Evolutionary conservation across 1,140 invertebrate genomes (phyloP), one percentile per base, ranked within the genome.

Genomic region (Drosophila athabasca): DNA sequence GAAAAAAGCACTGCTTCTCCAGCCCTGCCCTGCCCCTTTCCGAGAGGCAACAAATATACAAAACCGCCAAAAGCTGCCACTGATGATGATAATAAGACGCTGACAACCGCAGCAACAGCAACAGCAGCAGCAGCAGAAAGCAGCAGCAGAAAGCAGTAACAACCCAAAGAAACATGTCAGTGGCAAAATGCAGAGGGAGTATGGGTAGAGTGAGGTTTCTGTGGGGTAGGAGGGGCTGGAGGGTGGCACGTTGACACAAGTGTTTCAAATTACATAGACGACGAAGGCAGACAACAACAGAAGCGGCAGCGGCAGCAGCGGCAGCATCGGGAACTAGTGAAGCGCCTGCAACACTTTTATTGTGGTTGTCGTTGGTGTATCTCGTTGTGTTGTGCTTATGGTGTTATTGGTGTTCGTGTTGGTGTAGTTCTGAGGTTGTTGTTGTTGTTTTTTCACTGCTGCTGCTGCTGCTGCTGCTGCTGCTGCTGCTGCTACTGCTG

Each of bases 81-180:
- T 88, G 83, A 88, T 88, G 83, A 88, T 88, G 83, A 88, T 88
- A 88, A 88, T 88, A 88, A 88, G 83, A 88, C 72, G 84, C 76
- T 87, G 79, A 88, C 83, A 87, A 88, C 83, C 75, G 71, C 83
- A 90, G 75, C 78, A 85, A 74, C 77, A 90, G 66, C 76, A 79
- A 50, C 69, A 84, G 46, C 61, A 76, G 52, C 60, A 71, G 44
- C 52, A 71, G 17, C 17, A 19, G 17, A 0, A 0, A 19, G 17
- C 17, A 19, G 24, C 67, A 52, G 57, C 62, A 26, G 24, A 26
- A 26, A 70, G 55, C 60, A 67, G 51, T 43, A 48, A 13, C 44
- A 54, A 49, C 43, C 58, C 52, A 58, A 64, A 44, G 60, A 44
- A 65, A 52, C 49, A 52, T 62, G 70, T 73, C 58, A 62, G 39